A percentile compares a stretch with the other conserved stretches of the same genome.
Conservation (phyloP, 2,888 invertebrate species). For the Stenchaetothrips biformis region DNA sequence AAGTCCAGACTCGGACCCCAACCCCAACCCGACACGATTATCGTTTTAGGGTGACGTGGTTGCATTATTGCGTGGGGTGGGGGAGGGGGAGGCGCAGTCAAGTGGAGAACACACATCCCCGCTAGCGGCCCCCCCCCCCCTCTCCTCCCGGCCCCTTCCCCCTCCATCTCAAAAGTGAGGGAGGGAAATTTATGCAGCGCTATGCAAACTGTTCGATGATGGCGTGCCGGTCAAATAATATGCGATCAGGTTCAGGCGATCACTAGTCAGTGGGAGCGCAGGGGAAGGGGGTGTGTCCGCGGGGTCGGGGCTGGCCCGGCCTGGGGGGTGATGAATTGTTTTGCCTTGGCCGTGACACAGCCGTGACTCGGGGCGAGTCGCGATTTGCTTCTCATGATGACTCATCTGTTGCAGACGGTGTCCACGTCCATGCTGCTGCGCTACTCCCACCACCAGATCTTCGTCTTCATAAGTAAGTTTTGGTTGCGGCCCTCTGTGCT, state of each 20-base stretch:
- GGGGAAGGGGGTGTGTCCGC: background rate
- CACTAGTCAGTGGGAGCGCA: background rate
- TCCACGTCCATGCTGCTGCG: slow-evolving; percentile 96
- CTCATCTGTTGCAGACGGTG: slow-evolving; percentile 76
- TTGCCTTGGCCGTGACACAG: background rate
- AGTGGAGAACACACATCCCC: background rate
- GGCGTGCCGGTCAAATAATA: background rate
- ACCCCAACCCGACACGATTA: too few relatives aligned
- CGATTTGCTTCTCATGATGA: slow-evolving; percentile 37
- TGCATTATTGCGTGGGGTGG: too few relatives aligned
- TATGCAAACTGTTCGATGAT: background rate
- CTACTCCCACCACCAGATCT: slow-evolving; percentile 99
- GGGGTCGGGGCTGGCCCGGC: background rate
- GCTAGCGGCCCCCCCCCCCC: background rate
- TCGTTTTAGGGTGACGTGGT: too few relatives aligned
- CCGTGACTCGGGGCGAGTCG: background rate
- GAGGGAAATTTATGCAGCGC: slow-evolving; percentile 1
- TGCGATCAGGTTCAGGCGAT: slow-evolving; percentile 8
- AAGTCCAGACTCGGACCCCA: too few relatives aligned
- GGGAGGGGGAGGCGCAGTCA: too few relatives aligned
- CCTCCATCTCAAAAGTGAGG: slow-evolving; percentile 29
- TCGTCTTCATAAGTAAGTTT: slow-evolving; percentile 93
- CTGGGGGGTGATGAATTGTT: slow-evolving; percentile 7
- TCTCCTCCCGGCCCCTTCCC: slow-evolving; percentile 34
- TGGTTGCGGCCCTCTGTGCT: background rate